phyloP scores from a whole-genome alignment of 2,797 vertebrate species.

The Allobates femoralis region DNA sequence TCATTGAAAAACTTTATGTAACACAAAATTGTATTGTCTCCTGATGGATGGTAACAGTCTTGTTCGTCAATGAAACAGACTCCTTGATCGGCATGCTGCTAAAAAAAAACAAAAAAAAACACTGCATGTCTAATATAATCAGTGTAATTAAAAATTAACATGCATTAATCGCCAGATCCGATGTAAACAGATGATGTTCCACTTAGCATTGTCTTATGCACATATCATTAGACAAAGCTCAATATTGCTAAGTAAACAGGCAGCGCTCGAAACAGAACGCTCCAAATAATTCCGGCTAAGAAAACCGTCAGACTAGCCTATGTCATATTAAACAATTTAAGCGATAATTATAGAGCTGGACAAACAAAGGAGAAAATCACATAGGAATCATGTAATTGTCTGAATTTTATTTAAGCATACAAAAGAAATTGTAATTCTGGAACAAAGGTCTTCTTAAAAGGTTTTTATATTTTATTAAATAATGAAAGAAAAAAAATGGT shows the following conservation, averaged over 20 bases:
- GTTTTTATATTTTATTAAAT: constrained; percentile 56
- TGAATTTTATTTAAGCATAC: constrained; percentile 71
- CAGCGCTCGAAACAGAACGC: constrained; percentile 77
- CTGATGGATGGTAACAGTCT: constrained; percentile 67
- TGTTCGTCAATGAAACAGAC: constrained; percentile 82
- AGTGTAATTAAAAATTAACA: constrained; percentile 99
- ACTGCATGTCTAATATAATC: constrained; percentile 91
- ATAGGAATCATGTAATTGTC: constrained; percentile 74
- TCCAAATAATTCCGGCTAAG: constrained; percentile 79
- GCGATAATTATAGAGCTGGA: constrained; percentile 71
- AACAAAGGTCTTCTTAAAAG: constrained; percentile 56
- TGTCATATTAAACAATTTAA: constrained; percentile 73
- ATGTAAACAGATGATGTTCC: constrained; percentile 97
- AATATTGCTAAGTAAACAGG: constrained; percentile 82
- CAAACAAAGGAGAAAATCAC: constrained; percentile 72
- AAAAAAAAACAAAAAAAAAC: constrained; percentile 66
- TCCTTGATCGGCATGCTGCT: constrained; percentile 83
- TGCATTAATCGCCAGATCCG: constrained; percentile 96
- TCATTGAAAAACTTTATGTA: neutral
- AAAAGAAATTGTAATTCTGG: constrained; percentile 61
- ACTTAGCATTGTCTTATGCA: constrained; percentile 94
- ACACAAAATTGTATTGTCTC: constrained; percentile 73
- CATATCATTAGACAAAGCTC: constrained; percentile 86
- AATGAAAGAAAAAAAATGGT: constrained; percentile 35
- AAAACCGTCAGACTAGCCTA: constrained; percentile 73